phyloP scores from a whole-genome alignment of 2,113 vertebrate species.

The Pterocles orientalis region DNA sequence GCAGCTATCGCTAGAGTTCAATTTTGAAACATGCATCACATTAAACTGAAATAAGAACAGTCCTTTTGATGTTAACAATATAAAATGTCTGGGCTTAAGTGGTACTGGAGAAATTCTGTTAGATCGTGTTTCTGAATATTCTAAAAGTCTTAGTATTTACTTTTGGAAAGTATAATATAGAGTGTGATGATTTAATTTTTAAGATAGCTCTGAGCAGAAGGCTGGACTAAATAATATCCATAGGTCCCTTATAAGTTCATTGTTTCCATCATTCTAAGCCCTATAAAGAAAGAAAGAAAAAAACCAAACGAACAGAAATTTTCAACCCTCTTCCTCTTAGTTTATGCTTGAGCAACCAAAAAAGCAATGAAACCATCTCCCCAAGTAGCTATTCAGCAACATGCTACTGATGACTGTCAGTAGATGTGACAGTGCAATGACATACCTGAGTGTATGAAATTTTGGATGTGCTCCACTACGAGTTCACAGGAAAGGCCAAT shows the following conservation, averaged over 20 bases:
- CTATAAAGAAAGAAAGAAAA: neutral
- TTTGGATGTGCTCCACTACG: constrained; percentile 95
- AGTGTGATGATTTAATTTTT: neutral
- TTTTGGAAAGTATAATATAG: neutral
- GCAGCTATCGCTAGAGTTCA: neutral
- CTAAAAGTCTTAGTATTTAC: neutral
- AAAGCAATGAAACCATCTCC: neutral
- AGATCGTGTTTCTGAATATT: neutral
- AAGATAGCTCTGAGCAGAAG: neutral
- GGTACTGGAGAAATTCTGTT: neutral
- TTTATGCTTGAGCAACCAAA: neutral
- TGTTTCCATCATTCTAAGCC: neutral
- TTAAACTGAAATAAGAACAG: neutral
- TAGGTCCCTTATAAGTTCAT: neutral
- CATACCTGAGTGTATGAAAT: constrained; percentile 91
- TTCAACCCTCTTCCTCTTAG: neutral
- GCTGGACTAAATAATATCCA: neutral
- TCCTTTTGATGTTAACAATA: neutral
- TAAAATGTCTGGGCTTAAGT: neutral
- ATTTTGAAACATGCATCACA: neutral
- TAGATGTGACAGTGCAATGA: neutral
- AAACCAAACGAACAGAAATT: neutral
- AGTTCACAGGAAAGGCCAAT: constrained; percentile 96
- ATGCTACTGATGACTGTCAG: neutral
- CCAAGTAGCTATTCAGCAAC: neutral